Evolutionary conservation across 2,113 vertebrate genomes (phyloP).

Genomic region (Nesoenas mayeri): DNA sequence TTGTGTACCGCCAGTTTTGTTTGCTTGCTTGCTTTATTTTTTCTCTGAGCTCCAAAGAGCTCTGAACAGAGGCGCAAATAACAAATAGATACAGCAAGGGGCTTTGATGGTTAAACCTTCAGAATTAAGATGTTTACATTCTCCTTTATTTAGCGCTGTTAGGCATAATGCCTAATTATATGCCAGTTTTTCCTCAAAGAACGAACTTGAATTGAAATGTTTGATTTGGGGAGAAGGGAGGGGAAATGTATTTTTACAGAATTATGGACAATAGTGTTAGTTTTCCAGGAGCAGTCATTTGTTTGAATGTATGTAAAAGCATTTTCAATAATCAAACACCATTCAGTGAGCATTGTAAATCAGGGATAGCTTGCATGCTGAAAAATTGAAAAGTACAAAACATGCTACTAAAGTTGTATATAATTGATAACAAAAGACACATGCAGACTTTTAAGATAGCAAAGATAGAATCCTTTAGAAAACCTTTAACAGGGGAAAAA

Average conservation of each 20-base stretch:
- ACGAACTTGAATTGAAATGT: slow-evolving; percentile 58
- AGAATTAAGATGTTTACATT: slow-evolving; percentile 69
- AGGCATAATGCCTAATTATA: slow-evolving; percentile 67
- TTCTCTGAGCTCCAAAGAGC: neutral
- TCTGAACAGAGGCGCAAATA: neutral
- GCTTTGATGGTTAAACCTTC: slow-evolving; percentile 55
- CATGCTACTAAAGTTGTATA: slow-evolving; percentile 46
- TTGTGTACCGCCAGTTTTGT: neutral
- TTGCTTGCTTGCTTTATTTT: neutral
- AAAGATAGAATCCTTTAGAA: slow-evolving; percentile 47
- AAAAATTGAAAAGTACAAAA: slow-evolving; percentile 47
- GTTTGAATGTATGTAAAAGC: slow-evolving; percentile 59
- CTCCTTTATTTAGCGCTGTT: slow-evolving; percentile 68
- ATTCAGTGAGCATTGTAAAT: slow-evolving; percentile 52
- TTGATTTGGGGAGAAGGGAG: slow-evolving; percentile 47
- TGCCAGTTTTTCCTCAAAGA: slow-evolving; percentile 63
- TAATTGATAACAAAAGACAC: slow-evolving; percentile 59
- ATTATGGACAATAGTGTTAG: slow-evolving; percentile 56
- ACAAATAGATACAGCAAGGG: neutral
- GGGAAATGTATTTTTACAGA: slow-evolving; percentile 53
- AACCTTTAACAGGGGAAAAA: neutral
- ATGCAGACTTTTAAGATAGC: slow-evolving; percentile 30
- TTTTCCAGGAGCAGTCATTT: slow-evolving; percentile 60
- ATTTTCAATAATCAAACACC: slow-evolving; percentile 62
- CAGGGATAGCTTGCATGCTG: slow-evolving; percentile 48